Base-by-base conservation (phyloP, 2,113 vertebrate species). In the Phodopus roborovskii region DNA sequence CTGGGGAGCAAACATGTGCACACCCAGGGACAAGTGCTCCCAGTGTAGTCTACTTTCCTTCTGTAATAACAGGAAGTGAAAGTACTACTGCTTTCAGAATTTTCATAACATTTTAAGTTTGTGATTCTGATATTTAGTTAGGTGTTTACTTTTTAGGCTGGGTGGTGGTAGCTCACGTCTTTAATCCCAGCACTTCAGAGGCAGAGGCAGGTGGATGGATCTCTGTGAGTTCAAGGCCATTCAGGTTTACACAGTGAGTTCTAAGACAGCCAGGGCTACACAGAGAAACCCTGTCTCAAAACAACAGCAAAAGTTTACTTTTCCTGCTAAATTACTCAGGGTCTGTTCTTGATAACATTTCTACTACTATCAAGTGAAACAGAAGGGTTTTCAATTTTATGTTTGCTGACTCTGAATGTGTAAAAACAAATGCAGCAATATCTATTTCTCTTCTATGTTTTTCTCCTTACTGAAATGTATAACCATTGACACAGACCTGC, bases 91-190 rank as follows among this genome's bases (percentile, higher is more conserved):
- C 45, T 75, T 75, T 82, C 74, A 94, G 48, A 85, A 71, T 62
- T 95, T 79, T 91, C n/a, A 66, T 50, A 73, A 1, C 70, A 94
- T 88, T 92, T 96, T 81, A 88, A 96, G 92, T 82, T 88, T 88
- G 85, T 90, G 30, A 83, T 58, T 94, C 90, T 36, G 22, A 30
- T 68, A 45, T 50, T 88, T 83, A 92, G 60, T 84, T 86, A 36
- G 86, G 82, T 79, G 28, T 83, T 94, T 88, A 39, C 30, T 96
- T 96, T 71, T 71, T 16, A 71, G 36, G 6, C 36, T 71, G 16
- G 68, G 68, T 6, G 6, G 36, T 71, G 36, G 68, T 71, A 7
- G 68, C 16, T 7, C 7, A 19, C 0, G 17, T 17, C 17, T n/a
- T 71, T 71, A 71, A n/a, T 71, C 70, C 17, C 36, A 71, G 36